A percentile compares a stretch with the other conserved stretches of the same genome.
These are phyloP conservation scores for fruit fly (Drosophila melanogaster) DNA, from an alignment of 1,140 invertebrate species.

Conservation along the genomic window Release_6_plus_ISO1_MT NT_033777.3:9339501-9340000, in stretches of 20 bases:
- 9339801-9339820: constrained; percentile 37
- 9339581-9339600: constrained; percentile 33
- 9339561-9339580: constrained; percentile 46
- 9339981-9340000: constrained; percentile 7
- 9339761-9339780: constrained; percentile 23
- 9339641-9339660: neutral
- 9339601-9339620: neutral
- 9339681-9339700: too few species aligned
- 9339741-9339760: constrained; percentile 49
- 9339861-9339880: constrained; percentile 59
- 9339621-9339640: constrained; percentile 27
- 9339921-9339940: constrained; percentile 42
- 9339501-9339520: constrained; percentile 12
- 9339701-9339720: neutral
- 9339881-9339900: constrained; percentile 67
- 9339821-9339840: constrained; percentile 13
- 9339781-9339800: constrained; percentile 31
- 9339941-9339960: constrained; percentile 51
- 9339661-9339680: neutral
- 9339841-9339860: constrained; percentile 25
- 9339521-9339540: constrained; percentile 11
- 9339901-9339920: constrained; percentile 41
- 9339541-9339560: constrained; percentile 44
- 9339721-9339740: constrained; percentile 32
- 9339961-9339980: constrained; percentile 34